Base-by-base conservation (phyloP, 2,113 vertebrate genomes). In the Chrysemys picta region DNA sequence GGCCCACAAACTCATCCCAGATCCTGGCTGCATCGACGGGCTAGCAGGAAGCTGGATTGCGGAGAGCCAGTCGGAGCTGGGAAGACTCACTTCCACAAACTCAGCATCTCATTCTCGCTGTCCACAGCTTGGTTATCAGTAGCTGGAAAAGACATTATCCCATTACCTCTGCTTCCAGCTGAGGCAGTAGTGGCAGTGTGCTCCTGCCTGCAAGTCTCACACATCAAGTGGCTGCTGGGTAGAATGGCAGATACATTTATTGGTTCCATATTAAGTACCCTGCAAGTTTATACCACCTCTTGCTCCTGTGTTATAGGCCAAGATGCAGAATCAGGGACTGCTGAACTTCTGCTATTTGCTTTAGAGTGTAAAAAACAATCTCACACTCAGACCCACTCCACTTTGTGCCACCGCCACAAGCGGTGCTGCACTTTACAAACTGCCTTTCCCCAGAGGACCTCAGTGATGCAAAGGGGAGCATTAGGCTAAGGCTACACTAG, bases 101-200 rank as follows among this genome's bases (percentile, higher is more conserved):
- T 38, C 1, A 0, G 0, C 42, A 45, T 76, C 79, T 69, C n/a
- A 45, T 76, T 24, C 14, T 12, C 7, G 49, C 24, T 78, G 89
- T 45, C 57, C 62, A 17, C 16, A 49, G 42, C 81, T 50, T 75
- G 45, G 38, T 75, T 94, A n/a, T 82, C 45, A 25, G 3, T 22
- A 1, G 2, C 81, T 75, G 56, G 17, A 88, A 72, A 65, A 79
- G 59, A 10, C 6, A 25, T 82, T 50, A 75, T 76, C 56, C 56
- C n/a, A 0, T 0, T 25, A 16, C 16, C 1, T 1, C 88, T 72
- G 72, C 75, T 85, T 50, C 56, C 1, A 2, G 3, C 50, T 4
- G n/a, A 76, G 35, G 17, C 38, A 88, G 89, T 31, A 8, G 24
- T 13, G 9, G 19, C 49, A 27, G 7, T 5, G 84, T 45, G n/a